A percentile compares a stretch with the other conserved stretches of the same genome.
Conservation (phyloP, 2,113 vertebrate species). For the Chionomys nivalis region DNA sequence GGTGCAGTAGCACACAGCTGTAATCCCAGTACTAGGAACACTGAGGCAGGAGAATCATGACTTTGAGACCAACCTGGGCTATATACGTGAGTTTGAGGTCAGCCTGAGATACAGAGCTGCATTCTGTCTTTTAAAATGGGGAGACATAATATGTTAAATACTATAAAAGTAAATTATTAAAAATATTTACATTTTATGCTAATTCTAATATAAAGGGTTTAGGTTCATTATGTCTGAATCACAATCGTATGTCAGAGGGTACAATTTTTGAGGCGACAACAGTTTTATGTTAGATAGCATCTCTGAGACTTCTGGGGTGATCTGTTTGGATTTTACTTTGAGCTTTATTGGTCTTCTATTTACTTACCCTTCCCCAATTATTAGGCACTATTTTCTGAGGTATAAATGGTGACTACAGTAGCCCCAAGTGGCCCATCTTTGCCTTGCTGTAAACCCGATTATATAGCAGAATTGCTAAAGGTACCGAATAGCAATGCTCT, state of each 20-base stretch:
- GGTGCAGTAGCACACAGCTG: background rate
- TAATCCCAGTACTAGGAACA: background rate
- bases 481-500: conserved; percentile 50
- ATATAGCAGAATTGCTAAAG: conserved; percentile 31
- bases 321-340: conserved; percentile 50
- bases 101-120: background rate
- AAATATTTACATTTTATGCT: background rate
- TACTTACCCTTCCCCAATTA: conserved; percentile 63
- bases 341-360: conserved; percentile 55
- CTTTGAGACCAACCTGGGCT: background rate
- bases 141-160: background rate
- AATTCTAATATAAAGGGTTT: conserved; percentile 8
- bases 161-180: background rate
- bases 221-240: conserved; percentile 6
- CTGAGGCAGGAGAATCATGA: background rate
- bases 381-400: conserved; percentile 64
- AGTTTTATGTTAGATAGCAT: conserved; percentile 36
- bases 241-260: conserved; percentile 9
- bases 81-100: background rate
- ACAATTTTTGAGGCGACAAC: conserved; percentile 32
- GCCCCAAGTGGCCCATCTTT: conserved; percentile 56
- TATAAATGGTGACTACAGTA: conserved; percentile 49
- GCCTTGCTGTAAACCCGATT: conserved; percentile 61
- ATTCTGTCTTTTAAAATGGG: background rate
- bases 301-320: conserved; percentile 39